Conservation (phyloP, 2,888 invertebrate genomes). For the Gryllus longicercus region DNA sequence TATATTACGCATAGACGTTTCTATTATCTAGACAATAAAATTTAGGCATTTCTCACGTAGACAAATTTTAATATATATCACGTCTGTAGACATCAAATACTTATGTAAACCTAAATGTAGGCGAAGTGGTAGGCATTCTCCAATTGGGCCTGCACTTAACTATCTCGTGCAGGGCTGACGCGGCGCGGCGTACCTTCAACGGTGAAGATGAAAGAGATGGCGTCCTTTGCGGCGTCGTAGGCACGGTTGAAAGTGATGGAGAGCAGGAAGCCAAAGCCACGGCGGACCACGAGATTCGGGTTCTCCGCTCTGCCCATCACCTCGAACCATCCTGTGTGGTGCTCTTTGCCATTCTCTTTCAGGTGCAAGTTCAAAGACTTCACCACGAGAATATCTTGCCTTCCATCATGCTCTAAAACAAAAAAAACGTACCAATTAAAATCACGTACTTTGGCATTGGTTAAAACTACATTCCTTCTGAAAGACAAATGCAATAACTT, state of each 20-base stretch:
- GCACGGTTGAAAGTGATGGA: constrained; percentile 70
- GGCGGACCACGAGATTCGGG: constrained; percentile 69
- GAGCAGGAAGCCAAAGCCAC: constrained; percentile 77
- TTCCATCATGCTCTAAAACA: constrained; percentile 27
- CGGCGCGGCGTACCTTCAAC: constrained; percentile 57
- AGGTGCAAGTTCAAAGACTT: constrained; percentile 70
- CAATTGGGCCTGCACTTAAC: too few species aligned
- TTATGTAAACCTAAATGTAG: not conserved
- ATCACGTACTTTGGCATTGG: too few species aligned
- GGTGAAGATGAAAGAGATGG: constrained; percentile 78
- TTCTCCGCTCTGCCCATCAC: constrained; percentile 60
- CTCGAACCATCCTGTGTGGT: constrained; percentile 76
- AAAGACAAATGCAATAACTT: too few species aligned
- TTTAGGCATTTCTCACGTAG: too few species aligned
- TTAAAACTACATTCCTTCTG: too few species aligned
- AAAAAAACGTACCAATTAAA: not conserved
- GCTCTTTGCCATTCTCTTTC: constrained; percentile 68
- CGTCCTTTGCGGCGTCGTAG: constrained; percentile 70
- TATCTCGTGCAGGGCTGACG: not conserved
- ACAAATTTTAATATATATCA: too few species aligned
- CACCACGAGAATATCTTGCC: constrained; percentile 59
- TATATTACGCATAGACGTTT: too few species aligned
- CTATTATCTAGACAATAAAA: too few species aligned
- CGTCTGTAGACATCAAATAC: too few species aligned
- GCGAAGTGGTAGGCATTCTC: too few species aligned